Evolutionary conservation across 2,113 vertebrate species (phyloP).

Genomic region (Ameiurus melas): DNA sequence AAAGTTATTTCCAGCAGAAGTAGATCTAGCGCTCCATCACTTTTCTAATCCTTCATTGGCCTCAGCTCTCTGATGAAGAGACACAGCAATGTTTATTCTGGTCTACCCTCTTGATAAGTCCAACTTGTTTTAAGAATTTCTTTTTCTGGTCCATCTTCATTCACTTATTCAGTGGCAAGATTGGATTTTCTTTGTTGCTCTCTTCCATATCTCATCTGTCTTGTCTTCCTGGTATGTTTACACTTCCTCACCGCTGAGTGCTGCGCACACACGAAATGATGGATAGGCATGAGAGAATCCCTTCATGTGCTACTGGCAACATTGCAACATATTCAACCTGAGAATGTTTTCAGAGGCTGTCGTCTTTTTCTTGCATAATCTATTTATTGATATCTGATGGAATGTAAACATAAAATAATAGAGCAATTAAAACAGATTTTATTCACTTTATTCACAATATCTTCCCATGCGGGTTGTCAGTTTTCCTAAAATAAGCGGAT

Average conservation of each 20-base stretch:
- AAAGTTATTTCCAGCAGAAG: neutral
- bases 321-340: neutral
- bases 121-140: neutral
- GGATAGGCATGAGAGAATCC: conserved; percentile 6
- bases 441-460: neutral
- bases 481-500: neutral
- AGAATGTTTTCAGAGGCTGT: neutral
- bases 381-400: neutral
- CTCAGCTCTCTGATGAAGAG: neutral
- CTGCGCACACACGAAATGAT: conserved; percentile 22
- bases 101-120: neutral
- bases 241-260: neutral
- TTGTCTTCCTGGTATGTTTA: conserved; percentile 16
- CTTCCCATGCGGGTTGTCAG: neutral
- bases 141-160: conserved; percentile 2
- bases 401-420: neutral
- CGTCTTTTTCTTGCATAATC: neutral
- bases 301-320: neutral
- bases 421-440: neutral
- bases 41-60: neutral
- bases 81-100: neutral
- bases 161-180: neutral
- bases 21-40: neutral
- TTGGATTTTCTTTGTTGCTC: neutral
- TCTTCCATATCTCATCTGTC: neutral